Evolutionary conservation across 2,888 invertebrate species (phyloP).

Genomic region (Neoscelio sp.): DNA sequence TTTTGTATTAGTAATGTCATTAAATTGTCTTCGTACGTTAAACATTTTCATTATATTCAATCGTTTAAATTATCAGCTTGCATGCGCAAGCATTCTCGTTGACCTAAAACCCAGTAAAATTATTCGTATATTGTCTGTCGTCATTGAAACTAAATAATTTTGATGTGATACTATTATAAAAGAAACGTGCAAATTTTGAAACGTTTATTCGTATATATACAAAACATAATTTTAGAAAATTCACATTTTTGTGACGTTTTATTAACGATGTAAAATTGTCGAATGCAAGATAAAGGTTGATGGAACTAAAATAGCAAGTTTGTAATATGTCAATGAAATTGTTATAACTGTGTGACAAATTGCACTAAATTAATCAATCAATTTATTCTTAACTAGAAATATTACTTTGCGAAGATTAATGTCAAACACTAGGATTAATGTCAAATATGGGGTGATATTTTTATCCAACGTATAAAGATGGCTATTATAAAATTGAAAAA

Average conservation of each 20-base stretch:
- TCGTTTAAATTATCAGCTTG: conserved; percentile 44
- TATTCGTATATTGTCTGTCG: conserved; percentile 36
- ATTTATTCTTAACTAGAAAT: neutral
- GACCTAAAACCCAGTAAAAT: conserved; percentile 43
- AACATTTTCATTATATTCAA: conserved; percentile 52
- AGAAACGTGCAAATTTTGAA: too few species aligned
- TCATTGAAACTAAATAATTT: conserved; percentile 21
- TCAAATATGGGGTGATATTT: neutral
- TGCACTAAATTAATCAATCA: conserved; percentile 10
- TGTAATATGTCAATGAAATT: too few species aligned
- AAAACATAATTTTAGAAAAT: too few species aligned
- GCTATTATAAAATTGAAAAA: neutral
- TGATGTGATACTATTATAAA: too few species aligned
- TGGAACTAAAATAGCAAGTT: too few species aligned
- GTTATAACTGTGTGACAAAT: neutral
- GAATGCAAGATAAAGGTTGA: too few species aligned
- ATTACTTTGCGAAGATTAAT: conserved; percentile 3
- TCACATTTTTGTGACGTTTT: too few species aligned
- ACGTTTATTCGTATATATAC: too few species aligned
- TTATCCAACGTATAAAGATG: neutral
- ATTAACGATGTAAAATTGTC: too few species aligned
- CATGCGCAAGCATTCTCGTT: conserved; percentile 36
- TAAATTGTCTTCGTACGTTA: conserved; percentile 27
- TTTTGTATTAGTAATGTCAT: conserved; percentile 16
- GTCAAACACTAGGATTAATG: neutral